Evolutionary conservation across 2,888 invertebrate genomes (phyloP), one percentile per base, ranked within the genome.

Genomic region (Phlogophora meticulosa): DNA sequence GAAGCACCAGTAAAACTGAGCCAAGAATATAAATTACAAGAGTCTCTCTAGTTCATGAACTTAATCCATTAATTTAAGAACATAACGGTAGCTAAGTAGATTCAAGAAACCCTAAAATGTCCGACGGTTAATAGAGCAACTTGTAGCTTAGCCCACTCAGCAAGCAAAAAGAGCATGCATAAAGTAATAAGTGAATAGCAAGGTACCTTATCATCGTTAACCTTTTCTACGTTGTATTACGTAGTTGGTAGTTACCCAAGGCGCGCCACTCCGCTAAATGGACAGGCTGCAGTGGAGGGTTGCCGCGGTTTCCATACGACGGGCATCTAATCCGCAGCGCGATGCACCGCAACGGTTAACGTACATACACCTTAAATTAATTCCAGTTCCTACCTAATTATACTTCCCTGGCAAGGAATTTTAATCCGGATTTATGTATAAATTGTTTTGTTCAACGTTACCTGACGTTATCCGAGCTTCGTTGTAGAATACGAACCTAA

Each of bases 361-460:
- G 36, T 61, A 58, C 46, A 51, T 60, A 60, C 57, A 53, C 52
- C 61, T 73, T 60, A 56, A 76, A 78, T 72, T 80, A 64, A 78
- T 75, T 80, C 66, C 36, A 63, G 57, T 68, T 63, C 22, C 53
- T 65, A 62, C 61, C 48, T 75, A 71, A 67, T 74, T 74, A 71
- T 64, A 69, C 69, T 52, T 52, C n/a, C 65, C 20, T 53, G 69
- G 28, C 73, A 58, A 40, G 49, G 73, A 64, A 68, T 77, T 76
- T 77, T 64, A 77, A 77, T 76, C 73, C 46, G 69, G 75, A 77
- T 76, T 76, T 62, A 59, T 67, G 62, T 60, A 64, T 40, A 74
- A 64, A 71, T 76, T 61, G 74, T 77, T 70, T 65, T 72, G 67
- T 67, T 59, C 40, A 59, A 58, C 66, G 43, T 45, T 67, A 66